Conservation (phyloP, 2,113 vertebrate species). For the Dunckerocampus dactyliophorus region DNA sequence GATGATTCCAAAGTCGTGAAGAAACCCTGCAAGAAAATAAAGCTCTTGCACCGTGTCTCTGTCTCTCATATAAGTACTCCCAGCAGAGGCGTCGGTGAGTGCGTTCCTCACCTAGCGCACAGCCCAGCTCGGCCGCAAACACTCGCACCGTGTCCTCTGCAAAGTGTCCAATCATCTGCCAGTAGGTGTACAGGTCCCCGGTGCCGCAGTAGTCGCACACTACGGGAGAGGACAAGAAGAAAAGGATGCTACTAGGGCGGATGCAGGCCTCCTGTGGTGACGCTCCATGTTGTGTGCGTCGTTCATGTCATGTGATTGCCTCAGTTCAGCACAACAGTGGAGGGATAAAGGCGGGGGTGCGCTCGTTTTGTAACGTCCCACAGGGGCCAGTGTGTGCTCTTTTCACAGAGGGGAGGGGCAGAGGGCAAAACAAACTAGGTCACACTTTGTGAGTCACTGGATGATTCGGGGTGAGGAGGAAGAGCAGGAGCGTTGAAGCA, state of each 20-base stretch:
- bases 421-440: constrained; percentile 53
- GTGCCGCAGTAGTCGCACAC: constrained; percentile 93
- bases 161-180: constrained; percentile 81
- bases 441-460: constrained; percentile 57
- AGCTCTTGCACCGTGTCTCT: background rate
- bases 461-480: constrained; percentile 30
- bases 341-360: background rate
- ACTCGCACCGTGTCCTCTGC: constrained; percentile 79
- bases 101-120: constrained; percentile 81
- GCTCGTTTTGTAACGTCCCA: background rate
- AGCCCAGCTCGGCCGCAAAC: constrained; percentile 88
- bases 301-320: background rate
- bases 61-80: no score
- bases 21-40: constrained; percentile 75
- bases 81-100: background rate
- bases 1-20: constrained; percentile 89
- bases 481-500: background rate
- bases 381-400: constrained; percentile 14
- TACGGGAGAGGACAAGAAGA: constrained; percentile 42
- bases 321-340: background rate
- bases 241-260: no score
- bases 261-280: background rate
- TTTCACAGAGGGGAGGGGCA: constrained; percentile 36
- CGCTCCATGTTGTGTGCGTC: background rate
- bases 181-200: constrained; percentile 87